These are phyloP conservation scores for Onychorhynchus coronatus DNA, from an alignment of 2,113 vertebrate genomes.

Conservation along the genomic window DNA sequence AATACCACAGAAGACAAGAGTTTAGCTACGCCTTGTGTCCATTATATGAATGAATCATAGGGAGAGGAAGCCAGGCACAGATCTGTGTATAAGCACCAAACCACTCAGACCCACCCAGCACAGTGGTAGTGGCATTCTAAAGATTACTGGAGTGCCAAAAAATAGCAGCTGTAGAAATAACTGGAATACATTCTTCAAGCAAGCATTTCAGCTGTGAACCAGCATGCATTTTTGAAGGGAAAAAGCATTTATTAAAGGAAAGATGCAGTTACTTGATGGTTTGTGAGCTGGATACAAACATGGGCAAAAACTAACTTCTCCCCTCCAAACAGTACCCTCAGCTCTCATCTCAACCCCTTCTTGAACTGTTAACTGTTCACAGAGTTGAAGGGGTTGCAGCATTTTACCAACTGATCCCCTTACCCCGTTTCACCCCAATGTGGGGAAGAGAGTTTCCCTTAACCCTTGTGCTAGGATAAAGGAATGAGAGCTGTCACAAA, in stretches of 20 bases:
- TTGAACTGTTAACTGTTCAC: neutral
- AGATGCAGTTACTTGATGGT: neutral
- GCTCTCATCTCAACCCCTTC: neutral
- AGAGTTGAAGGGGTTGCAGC: neutral
- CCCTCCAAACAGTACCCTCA: neutral
- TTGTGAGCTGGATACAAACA: neutral
- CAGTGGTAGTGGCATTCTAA: accelerated
- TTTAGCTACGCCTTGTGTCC: neutral
- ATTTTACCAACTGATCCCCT: neutral
- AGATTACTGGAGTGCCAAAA: neutral
- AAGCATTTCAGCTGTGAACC: neutral
- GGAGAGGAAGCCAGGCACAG: neutral
- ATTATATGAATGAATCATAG: neutral
- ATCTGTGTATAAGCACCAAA: neutral
- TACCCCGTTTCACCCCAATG: neutral
- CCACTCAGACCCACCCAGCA: neutral
- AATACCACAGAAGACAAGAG: neutral
- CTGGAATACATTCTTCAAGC: neutral
- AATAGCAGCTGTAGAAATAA: neutral
- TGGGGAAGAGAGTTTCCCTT: neutral
- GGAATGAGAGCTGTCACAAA: neutral
- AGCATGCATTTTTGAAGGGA: neutral
- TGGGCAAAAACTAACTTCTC: neutral
- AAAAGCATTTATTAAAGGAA: neutral
- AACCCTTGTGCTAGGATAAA: neutral